A percentile compares a stretch with the other conserved stretches of the same genome.
phyloP scores from a whole-genome alignment of 2,797 vertebrate genomes.

The Oryzias dopingdopingensis region DNA sequence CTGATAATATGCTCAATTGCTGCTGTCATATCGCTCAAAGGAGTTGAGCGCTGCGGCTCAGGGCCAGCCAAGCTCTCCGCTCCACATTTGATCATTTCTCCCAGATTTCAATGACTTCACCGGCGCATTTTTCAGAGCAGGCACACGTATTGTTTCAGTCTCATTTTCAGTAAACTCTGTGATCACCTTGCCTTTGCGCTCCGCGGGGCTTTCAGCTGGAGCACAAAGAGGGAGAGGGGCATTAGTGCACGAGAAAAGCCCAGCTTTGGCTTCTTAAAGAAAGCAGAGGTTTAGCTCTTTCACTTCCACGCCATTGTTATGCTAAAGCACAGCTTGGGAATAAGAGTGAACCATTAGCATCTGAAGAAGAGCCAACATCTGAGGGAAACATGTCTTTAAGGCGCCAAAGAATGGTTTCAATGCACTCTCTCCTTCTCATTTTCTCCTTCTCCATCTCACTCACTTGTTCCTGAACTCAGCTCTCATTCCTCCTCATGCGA shows the following conservation, averaged over 20 bases:
- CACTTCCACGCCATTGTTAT: constrained; percentile 83
- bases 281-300: constrained; percentile 85
- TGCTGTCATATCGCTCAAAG: constrained; percentile 52
- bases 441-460: constrained; percentile 75
- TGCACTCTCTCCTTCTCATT: constrained; percentile 77
- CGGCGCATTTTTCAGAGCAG: constrained; percentile 41
- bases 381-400: constrained; percentile 80
- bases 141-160: constrained; percentile 73
- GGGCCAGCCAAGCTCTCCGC: constrained; percentile 30
- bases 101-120: constrained; percentile 48
- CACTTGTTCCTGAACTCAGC: constrained; percentile 71
- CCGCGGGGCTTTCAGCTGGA: constrained; percentile 72
- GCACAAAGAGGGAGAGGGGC: constrained; percentile 78
- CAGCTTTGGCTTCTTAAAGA: constrained; percentile 81
- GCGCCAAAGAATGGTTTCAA: constrained; percentile 79
- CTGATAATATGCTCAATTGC: constrained; percentile 68
- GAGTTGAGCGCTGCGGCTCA: constrained; percentile 39
- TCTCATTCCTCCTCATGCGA: constrained; percentile 65
- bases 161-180: constrained; percentile 78
- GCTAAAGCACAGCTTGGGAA: constrained; percentile 78
- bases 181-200: constrained; percentile 80
- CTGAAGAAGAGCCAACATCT: constrained; percentile 85
- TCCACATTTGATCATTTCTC: constrained; percentile 67
- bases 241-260: constrained; percentile 81
- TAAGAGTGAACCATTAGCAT: constrained; percentile 83